These are phyloP conservation scores for Enteromius mattozi DNA, from an alignment of 2,797 vertebrate species.

Conservation along the genomic window DNA sequence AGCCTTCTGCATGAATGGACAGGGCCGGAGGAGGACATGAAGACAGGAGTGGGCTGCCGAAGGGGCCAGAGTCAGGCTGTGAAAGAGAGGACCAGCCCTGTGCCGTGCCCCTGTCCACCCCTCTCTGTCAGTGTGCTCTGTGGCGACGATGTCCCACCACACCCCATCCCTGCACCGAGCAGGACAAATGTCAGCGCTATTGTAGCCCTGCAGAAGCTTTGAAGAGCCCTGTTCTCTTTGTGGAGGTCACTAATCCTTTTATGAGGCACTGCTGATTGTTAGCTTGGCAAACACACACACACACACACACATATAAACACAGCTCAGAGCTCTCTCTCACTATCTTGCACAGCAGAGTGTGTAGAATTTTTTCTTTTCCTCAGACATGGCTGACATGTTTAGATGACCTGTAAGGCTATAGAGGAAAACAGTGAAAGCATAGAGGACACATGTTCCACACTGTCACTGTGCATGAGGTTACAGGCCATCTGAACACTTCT, in stretches of 20 bases:
- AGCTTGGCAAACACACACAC: constrained; percentile 64
- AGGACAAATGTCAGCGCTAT: constrained; percentile 88
- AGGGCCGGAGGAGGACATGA: constrained; percentile 84
- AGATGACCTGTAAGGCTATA: constrained; percentile 69
- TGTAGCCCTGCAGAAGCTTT: constrained; percentile 80
- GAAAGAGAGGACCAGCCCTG: constrained; percentile 77
- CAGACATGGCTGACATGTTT: constrained; percentile 60
- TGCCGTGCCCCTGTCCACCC: constrained; percentile 80
- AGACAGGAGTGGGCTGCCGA: constrained; percentile 79
- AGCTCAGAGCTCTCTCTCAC: constrained; percentile 28
- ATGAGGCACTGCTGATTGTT: constrained; percentile 80
- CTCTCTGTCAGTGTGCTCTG: constrained; percentile 78
- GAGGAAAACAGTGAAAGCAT: constrained; percentile 62
- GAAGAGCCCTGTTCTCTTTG: constrained; percentile 84
- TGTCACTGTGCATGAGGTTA: constrained; percentile 66
- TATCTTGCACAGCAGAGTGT: constrained; percentile 23
- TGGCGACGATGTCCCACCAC: constrained; percentile 69
- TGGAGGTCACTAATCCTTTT: constrained; percentile 83
- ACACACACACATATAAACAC: constrained; percentile 37
- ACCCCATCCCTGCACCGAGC: constrained; percentile 79
- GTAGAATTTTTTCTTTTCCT: constrained; percentile 58
- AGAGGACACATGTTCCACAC: constrained; percentile 74
- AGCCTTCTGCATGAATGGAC: constrained; percentile 76
- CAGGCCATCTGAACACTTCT: constrained; percentile 62
- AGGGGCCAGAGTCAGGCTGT: constrained; percentile 78